phyloP scores from a whole-genome alignment of 2,113 vertebrate genomes.

The Geococcyx californianus region DNA sequence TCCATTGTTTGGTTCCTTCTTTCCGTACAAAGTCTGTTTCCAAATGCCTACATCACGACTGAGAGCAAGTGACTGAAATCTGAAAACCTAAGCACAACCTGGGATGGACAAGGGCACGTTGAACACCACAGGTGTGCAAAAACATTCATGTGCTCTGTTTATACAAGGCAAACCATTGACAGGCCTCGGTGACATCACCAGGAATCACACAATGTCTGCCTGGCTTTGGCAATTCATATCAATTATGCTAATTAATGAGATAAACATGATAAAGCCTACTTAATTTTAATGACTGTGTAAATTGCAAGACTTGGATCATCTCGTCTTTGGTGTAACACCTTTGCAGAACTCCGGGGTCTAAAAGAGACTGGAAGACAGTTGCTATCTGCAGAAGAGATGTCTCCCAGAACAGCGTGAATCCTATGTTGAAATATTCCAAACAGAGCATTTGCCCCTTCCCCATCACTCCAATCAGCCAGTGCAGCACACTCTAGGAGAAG shows the following conservation, averaged over 20 bases:
- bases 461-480: not conserved
- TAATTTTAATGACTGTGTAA: not conserved
- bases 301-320: not conserved
- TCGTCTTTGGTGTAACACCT: not conserved
- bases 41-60: not conserved
- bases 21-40: not conserved
- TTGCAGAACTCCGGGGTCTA: not conserved
- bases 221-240: not conserved
- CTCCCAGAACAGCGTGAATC: not conserved
- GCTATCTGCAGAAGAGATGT: not conserved
- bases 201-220: not conserved
- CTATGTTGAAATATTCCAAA: not conserved
- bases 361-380: not conserved
- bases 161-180: not conserved
- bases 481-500: not conserved
- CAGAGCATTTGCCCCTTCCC: not conserved
- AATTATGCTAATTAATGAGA: not conserved
- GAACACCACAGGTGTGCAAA: not conserved
- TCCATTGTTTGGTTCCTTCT: not conserved
- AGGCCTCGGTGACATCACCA: not conserved
- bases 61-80: not conserved
- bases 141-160: accelerated
- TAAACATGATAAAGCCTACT: not conserved
- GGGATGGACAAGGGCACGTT: not conserved
- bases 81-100: not conserved